Evolutionary conservation across 2,797 vertebrate species (phyloP), one percentile per base, ranked within the genome.

Genomic region (Gila robusta): DNA sequence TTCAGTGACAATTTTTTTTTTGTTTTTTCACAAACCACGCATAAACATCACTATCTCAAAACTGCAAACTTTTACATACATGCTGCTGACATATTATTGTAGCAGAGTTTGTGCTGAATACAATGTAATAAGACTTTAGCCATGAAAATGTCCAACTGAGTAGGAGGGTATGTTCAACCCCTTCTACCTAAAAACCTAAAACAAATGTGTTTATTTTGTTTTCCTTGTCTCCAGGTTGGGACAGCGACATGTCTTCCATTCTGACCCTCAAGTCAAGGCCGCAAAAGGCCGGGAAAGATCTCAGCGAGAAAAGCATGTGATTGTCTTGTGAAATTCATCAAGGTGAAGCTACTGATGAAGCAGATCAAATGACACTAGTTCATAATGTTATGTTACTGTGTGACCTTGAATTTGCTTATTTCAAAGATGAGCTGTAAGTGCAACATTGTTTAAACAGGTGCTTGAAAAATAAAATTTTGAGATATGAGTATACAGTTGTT

Each of bases 171-270:
- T 32, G 59, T 47, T 77, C 70, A 81, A 39, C 17, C 5, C 2
- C 35, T 35, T 17, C n/a, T 28, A 35, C 26, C 23, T 67, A 28
- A 67, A 67, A 67, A 67, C 28, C 5, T 41, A 41, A 41, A 41
- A 41, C 39, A 41, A 41, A 41, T 41, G 8, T 41, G 39, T 41
- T 41, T 41, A 41, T 41, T 52, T 74, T 47, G 11, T 74, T 17
- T 74, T 49, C 41, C 3, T 0, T 59, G 4, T 87, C 70, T 81
- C 67, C 10, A 87, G 88, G 84, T 62, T 90, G 88, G 88, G 87
- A 92, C 87, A 89, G 81, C 87, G 87, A 90, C 54, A 82, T 90
- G 1, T 85, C 87, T 16, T 32, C 32, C 32, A 32, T 32, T 32
- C 32, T 32, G 32, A 32, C 32, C 32, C 32, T 32, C 32, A 32